These are phyloP conservation scores for Acleris cristana DNA, from an alignment of 2,888 invertebrate genomes.

Conservation along the genomic window DNA sequence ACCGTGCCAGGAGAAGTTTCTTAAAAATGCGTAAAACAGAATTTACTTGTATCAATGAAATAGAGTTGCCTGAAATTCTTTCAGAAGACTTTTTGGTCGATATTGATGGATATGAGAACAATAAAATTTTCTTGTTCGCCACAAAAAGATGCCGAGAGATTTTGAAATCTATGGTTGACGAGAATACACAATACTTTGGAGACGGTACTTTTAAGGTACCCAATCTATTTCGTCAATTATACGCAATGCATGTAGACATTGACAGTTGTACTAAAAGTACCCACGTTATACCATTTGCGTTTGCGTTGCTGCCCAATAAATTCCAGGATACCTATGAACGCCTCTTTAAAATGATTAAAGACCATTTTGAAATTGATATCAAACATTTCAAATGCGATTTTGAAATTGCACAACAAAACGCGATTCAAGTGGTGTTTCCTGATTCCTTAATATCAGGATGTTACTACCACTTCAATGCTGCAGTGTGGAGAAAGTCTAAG, in stretches of 20 bases:
- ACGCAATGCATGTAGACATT: slow-evolving; percentile 26
- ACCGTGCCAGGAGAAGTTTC: too few species aligned
- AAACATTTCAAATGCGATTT: slow-evolving; percentile 7
- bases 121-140: slow-evolving; percentile 19
- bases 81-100: too few species aligned
- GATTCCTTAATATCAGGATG: too few species aligned
- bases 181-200: slow-evolving; percentile 13
- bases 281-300: slow-evolving; percentile 23
- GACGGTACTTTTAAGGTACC: slow-evolving; percentile 23
- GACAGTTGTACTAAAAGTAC: slow-evolving; percentile 24
- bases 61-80: too few species aligned
- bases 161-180: slow-evolving; percentile 11
- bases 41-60: too few species aligned
- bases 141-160: slow-evolving; percentile 25
- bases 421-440: too few species aligned
- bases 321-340: slow-evolving; percentile 19
- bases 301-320: slow-evolving; percentile 26
- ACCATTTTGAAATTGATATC: neutral
- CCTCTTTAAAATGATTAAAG: slow-evolving; percentile 16
- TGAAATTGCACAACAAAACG: neutral
- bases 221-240: slow-evolving; percentile 21
- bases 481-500: too few species aligned
- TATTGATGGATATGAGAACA: neutral
- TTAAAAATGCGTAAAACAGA: too few species aligned
- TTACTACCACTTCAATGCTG: too few species aligned